These are phyloP conservation scores for Steinernema carpocapsae DNA, from an alignment of 2,888 invertebrate species.

Conservation along the genomic window DNA sequence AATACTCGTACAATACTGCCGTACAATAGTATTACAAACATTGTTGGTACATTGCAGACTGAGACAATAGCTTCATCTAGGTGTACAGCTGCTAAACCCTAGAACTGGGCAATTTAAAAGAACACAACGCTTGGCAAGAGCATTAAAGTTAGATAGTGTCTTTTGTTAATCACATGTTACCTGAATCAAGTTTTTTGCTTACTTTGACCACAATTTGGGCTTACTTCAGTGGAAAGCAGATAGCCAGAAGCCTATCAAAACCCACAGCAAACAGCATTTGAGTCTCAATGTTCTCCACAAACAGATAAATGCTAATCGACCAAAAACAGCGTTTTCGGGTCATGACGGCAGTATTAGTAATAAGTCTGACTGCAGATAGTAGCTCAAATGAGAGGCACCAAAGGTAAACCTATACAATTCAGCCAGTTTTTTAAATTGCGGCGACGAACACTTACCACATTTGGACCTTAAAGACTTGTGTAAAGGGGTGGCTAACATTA, in stretches of 20 bases:
- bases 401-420: no score
- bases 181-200: background rate
- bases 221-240: background rate
- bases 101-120: background rate
- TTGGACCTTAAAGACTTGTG: background rate
- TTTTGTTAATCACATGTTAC: background rate
- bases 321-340: conserved; percentile 14
- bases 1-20: background rate
- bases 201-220: background rate
- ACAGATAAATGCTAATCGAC: conserved; percentile 20
- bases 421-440: background rate
- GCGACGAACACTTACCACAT: background rate
- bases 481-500: background rate
- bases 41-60: background rate
- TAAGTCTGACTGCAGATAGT: background rate
- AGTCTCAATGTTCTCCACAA: background rate
- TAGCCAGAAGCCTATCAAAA: conserved; percentile 6
- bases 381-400: conserved; percentile 16
- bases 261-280: conserved; percentile 6
- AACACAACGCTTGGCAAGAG: background rate
- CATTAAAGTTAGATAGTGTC: background rate
- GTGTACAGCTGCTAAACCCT: background rate
- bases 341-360: background rate
- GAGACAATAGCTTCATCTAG: background rate
- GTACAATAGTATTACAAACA: background rate